phyloP scores from a whole-genome alignment of 2,888 invertebrate genomes.

The Melanostoma mellinum region DNA sequence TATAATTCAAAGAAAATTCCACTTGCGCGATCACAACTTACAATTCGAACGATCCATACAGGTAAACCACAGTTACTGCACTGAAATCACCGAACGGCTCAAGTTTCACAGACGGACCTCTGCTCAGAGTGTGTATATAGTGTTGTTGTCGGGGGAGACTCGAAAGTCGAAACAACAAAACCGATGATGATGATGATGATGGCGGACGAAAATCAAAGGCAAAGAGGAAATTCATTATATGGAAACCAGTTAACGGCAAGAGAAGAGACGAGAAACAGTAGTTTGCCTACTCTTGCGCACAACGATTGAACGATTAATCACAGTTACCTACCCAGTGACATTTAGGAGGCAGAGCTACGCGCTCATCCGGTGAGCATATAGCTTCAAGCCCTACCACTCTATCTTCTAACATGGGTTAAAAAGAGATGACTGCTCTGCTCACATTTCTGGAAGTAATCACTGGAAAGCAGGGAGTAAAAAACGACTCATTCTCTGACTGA shows the following conservation, averaged over 20 bases:
- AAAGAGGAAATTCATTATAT: conserved; percentile 64
- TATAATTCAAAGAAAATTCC: conserved; percentile 46
- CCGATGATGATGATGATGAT: conserved; percentile 59
- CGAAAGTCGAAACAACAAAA: conserved; percentile 31
- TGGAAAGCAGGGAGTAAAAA: conserved; percentile 14
- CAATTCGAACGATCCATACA: conserved; percentile 78
- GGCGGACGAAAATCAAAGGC: conserved; percentile 72
- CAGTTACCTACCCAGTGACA: conserved; percentile 74
- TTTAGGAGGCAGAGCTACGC: conserved; percentile 78
- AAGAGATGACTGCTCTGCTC: conserved; percentile 5
- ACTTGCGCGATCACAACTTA: conserved; percentile 69
- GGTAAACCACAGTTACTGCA: conserved; percentile 80
- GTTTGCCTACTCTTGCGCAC: conserved; percentile 74
- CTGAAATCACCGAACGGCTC: conserved; percentile 79
- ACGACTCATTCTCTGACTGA: conserved; percentile 26
- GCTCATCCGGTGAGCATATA: conserved; percentile 75
- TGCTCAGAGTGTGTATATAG: conserved; percentile 50
- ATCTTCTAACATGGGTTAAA: conserved; percentile 18
- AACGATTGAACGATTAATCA: conserved; percentile 74
- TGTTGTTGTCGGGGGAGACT: conserved; percentile 49
- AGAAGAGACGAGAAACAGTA: conserved; percentile 53
- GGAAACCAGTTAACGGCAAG: conserved; percentile 47
- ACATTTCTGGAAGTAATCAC: conserved; percentile 7
- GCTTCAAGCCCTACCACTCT: conserved; percentile 22
- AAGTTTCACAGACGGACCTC: conserved; percentile 77